Evolutionary conservation across 2,888 invertebrate genomes (phyloP), one percentile per base, ranked within the genome.

Genomic region (Ypsolopha sequella): DNA sequence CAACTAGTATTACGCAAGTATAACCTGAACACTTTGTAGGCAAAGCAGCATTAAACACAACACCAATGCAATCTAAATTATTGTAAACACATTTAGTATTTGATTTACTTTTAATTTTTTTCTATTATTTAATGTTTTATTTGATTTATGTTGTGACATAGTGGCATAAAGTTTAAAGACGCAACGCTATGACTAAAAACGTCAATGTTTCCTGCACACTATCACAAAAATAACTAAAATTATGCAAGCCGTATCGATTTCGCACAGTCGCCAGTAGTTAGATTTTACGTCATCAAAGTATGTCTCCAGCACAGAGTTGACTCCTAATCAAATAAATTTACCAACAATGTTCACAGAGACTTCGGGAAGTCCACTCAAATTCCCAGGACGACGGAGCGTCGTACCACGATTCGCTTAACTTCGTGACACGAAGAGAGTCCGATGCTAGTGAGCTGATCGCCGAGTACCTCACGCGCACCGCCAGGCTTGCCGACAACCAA

Each of bases 381-480:
- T 4, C 24, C 33, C 11, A 41, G 8, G 36, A 36, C 14, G 43
- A 51, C 50, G 56, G 54, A 50, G 58, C 57, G 45, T 38, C 50
- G 41, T 56, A 46, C 53, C 56, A 48, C 34, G 61, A 60, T 54
- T 61, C 61, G 56, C 52, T 61, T 35, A 57, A 59, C 52, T 59
- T 55, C 48, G 53, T 51, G 50, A 36, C 38, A 13, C 44, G 35
- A 47, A 48, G 44, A 6, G 51, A 44, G 11, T 14, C 44, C 7
- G 50, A 52, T 8, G 49, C 49, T n/a, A 54, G 35, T 56, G 56
- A 55, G 43, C 63, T 71, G 35, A 70, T 75, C 49, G 73, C 71
- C 24, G 85, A 85, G 70, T 87, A 85, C 72, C 64, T 85, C 51
- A 63, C 69, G 52, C 76, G 86, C 48, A 68, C 80, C 6, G 68